These are phyloP conservation scores for Callospermophilus lateralis DNA, from an alignment of 2,113 vertebrate genomes.

Conservation along the genomic window DNA sequence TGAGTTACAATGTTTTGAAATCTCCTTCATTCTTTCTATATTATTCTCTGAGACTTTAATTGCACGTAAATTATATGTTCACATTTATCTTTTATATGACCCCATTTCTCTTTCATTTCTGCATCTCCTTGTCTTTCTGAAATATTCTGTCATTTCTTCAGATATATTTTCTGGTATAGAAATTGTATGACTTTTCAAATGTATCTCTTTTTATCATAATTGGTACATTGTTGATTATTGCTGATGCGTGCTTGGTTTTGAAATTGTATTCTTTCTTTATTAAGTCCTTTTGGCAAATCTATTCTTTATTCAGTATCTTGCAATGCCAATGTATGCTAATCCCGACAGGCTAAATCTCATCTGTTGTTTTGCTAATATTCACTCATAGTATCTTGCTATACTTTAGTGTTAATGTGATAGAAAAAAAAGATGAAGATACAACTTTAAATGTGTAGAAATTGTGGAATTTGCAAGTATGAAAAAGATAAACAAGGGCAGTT, in stretches of 20 bases:
- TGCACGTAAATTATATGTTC: neutral
- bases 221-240: neutral
- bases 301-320: neutral
- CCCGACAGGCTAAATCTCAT: neutral
- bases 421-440: neutral
- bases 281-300: neutral
- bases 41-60: neutral
- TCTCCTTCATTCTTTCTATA: neutral
- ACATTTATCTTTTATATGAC: neutral
- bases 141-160: neutral
- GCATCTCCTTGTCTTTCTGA: neutral
- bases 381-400: neutral
- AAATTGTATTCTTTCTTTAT: neutral
- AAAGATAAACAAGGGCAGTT: neutral
- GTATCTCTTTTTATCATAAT: neutral
- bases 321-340: neutral
- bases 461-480: neutral
- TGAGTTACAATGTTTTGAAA: neutral
- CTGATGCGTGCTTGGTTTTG: neutral
- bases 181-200: neutral
- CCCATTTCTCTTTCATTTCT: neutral
- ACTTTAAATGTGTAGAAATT: neutral
- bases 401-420: neutral
- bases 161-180: neutral
- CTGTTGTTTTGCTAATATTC: neutral